Base-by-base conservation (phyloP, 2,797 vertebrate genomes). In the Oceanodroma leucorhoa region DNA sequence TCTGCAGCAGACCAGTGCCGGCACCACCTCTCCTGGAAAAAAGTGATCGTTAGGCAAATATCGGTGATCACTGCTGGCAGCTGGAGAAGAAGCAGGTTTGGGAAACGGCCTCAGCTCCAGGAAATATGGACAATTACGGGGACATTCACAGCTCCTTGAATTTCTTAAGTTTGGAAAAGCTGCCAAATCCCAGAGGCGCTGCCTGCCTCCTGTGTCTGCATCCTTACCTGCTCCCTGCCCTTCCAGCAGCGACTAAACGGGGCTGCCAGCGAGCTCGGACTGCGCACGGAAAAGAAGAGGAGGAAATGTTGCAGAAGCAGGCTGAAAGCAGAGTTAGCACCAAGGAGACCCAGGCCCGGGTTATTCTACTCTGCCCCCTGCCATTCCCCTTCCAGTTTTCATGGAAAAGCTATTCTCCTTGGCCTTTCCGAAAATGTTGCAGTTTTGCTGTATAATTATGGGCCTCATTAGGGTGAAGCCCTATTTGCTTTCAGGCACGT, bases 281-380 rank as follows among this genome's bases (percentile, higher is more conserved):
- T 83, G 90, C 0, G 26, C 88, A 32, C 0, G 24, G 83, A 58
- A 86, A 48, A 41, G 67, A 62, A 83, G 64, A 95, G 70, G 77
- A 96, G 75, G 93, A 96, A 95, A 88, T 0, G 2, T 38, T 90
- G 95, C 95, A 91, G 94, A 94, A 96, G 94, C 89, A 95, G 64
- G 83, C 86, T 81, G 95, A 78, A 93, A 96, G 93, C 94, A 82
- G 80, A 91, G 95, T 34, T 78, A 91, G 95, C 72, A 83, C 76
- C 82, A 20, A 54, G 53, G 80, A 94, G 57, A 90, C 11, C 62
- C 15, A 54, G 51, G 72, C 77, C 46, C 6, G 5, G 46, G n/a
- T 58, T 41, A 29, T 80, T 45, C 65, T 43, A 9, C 71, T 51
- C 65, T 71, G 53, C 10, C 46, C 81, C 54, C 62, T 17, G 4